A percentile compares a stretch with the other conserved stretches of the same genome.
These are phyloP conservation scores for Indicator maculatus DNA, from an alignment of 2,113 vertebrate species.

Conservation along the genomic window DNA sequence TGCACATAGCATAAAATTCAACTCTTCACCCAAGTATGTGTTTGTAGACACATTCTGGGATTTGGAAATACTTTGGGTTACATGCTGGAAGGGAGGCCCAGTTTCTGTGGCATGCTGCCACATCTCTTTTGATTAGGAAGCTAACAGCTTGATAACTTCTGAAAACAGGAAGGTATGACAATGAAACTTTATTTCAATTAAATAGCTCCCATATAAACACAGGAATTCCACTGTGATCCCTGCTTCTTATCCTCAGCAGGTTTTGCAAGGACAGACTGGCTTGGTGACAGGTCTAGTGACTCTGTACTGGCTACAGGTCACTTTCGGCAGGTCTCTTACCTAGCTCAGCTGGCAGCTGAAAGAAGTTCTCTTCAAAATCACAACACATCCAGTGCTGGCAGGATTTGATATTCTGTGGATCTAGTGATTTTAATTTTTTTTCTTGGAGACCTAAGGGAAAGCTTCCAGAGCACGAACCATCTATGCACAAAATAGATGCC, in stretches of 20 bases:
- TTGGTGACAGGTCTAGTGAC: not conserved
- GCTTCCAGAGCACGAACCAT: rapidly evolving
- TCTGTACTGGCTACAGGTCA: not conserved
- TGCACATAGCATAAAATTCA: not conserved
- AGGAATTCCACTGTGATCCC: constrained; percentile 68
- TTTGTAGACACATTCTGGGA: not conserved
- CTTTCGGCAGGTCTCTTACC: not conserved
- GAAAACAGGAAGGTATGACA: constrained; percentile 74
- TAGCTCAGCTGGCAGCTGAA: not conserved
- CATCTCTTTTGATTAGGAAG: constrained; percentile 65
- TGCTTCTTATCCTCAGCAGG: not conserved
- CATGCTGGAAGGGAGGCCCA: constrained; percentile 8
- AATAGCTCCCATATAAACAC: constrained; percentile 68
- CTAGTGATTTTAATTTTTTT: not conserved
- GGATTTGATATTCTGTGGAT: not conserved
- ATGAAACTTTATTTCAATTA: constrained; percentile 62
- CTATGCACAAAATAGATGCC: not conserved
- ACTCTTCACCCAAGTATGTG: not conserved
- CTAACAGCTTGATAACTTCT: constrained; percentile 55
- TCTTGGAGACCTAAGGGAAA: not conserved
- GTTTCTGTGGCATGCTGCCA: constrained; percentile 60
- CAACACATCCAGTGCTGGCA: not conserved
- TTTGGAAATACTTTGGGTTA: not conserved
- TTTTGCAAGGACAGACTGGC: constrained; percentile 51
- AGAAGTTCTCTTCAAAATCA: not conserved